phyloP scores from a whole-genome alignment of 2,113 vertebrate species.

The Paedocypris sp. region DNA sequence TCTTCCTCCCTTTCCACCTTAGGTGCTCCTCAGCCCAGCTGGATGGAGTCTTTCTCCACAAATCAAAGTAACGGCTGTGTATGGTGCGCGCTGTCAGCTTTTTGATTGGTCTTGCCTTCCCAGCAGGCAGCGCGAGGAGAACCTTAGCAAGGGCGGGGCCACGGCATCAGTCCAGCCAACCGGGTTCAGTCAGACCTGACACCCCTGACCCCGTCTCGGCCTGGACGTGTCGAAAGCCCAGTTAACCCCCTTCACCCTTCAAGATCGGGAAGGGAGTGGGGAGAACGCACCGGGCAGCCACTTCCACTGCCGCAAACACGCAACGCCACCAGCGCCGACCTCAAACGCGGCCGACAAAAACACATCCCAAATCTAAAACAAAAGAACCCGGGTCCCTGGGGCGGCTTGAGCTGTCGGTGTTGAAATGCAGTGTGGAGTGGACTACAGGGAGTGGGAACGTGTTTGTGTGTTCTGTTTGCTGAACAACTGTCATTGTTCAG shows the following conservation, averaged over 20 bases:
- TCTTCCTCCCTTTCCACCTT: constrained; percentile 51
- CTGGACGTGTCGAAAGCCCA: constrained; percentile 30
- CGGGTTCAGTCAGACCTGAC: constrained; percentile 56
- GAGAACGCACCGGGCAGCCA: constrained; percentile 50
- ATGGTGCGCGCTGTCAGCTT: constrained; percentile 57
- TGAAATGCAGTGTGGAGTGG: constrained; percentile 17
- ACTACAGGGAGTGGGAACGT: constrained; percentile 2
- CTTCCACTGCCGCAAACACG: constrained; percentile 54
- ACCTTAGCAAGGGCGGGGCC: constrained; percentile 62
- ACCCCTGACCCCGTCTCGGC: constrained; percentile 63
- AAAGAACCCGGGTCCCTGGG: not conserved
- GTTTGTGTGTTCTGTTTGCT: constrained; percentile 11
- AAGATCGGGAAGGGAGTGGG: constrained; percentile 39
- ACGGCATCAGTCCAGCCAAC: constrained; percentile 51
- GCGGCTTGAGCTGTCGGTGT: constrained; percentile 10
- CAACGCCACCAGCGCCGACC: not conserved
- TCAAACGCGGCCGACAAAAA: not conserved
- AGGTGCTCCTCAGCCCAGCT: constrained; percentile 53
- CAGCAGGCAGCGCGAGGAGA: constrained; percentile 57
- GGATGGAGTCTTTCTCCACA: constrained; percentile 68
- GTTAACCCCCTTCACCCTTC: not conserved
- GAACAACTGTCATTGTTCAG: constrained; percentile 17
- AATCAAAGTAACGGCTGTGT: constrained; percentile 72
- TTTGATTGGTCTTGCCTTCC: constrained; percentile 67
- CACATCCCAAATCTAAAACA: constrained; percentile 14